Conservation (phyloP, 2,888 invertebrate species). For the Temnothorax rugatulus region DNA sequence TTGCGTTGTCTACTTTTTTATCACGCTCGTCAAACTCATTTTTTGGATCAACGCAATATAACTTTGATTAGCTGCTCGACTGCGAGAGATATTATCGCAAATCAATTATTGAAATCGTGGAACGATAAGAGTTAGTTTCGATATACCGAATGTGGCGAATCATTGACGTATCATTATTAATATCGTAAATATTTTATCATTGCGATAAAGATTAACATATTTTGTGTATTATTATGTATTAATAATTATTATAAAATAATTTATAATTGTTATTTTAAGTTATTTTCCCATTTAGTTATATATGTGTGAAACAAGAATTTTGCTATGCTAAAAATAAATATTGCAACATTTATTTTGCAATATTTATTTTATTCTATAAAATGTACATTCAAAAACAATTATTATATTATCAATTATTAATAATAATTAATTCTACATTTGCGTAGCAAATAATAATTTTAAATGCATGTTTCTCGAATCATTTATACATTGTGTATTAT, state of each 20-base stretch:
- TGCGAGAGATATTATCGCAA: neutral
- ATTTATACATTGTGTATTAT: neutral
- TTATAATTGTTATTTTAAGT: neutral
- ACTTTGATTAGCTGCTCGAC: neutral
- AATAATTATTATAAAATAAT: neutral
- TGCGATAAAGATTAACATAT: neutral
- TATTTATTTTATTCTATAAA: neutral
- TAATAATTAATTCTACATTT: neutral
- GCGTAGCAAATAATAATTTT: neutral
- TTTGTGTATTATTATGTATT: neutral
- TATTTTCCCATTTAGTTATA: neutral
- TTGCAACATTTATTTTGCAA: neutral
- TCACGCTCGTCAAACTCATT: neutral
- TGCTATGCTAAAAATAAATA: neutral
- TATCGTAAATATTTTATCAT: constrained; percentile 3
- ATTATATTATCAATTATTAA: neutral
- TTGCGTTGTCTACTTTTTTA: constrained; percentile 3
- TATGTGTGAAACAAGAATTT: neutral
- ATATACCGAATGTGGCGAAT: neutral
- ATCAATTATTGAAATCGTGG: neutral
- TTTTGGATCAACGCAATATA: constrained; percentile 8
- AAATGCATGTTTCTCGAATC: neutral
- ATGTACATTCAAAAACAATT: neutral
- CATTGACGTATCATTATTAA: neutral
- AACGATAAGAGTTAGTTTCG: neutral